Evolutionary conservation across 2,797 vertebrate genomes (phyloP), one percentile per base, ranked within the genome.

Genomic region (Lates japonicus): DNA sequence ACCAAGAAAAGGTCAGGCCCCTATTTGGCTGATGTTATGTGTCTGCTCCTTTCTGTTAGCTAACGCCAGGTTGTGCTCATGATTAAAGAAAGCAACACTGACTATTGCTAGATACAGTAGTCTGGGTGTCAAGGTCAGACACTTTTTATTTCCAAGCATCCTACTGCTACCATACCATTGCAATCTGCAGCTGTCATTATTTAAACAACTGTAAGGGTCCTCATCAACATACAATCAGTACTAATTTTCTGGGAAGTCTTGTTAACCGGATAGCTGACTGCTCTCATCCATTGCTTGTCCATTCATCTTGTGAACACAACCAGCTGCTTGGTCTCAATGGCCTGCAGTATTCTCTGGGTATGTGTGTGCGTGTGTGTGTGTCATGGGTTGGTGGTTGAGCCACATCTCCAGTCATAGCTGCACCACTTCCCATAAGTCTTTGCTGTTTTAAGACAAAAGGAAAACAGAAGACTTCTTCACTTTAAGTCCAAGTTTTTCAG

Each of bases 321-420:
- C 73, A 67, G 63, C 63, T 60, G 73, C 49, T 17, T 17, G 11
- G 17, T 42, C 6, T 63, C 48, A n/a, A n/a, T 64, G 37, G 70
- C 33, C 60, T 44, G 59, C 48, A n/a, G 33, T 42, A 19, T 55
- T n/a, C n/a, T 64, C 33, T 59, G 39, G 62, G 22, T 3, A 37
- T 76, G 63, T 70, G 44, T 70, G 46, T 69, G 67, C 62, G 49
- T 61, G 41, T 76, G 59, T 70, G 37, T 70, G 48, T 72, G 66
- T 78, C 55, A 75, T 88, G 67, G 68, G 66, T 76, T 67, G 55
- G 29, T 25, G 7, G 37, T 49, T 51, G 65, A 57, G 70, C 48
- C 55, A 35, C 51, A 64, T 51, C 51, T 51, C 58, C 48, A 31
- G 44, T 68, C 17, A 54, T 35, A 49, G 19, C 55, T 69, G 60